Base-by-base conservation (phyloP, 1,140 invertebrate genomes). In the Drosophila nikananu region DNA sequence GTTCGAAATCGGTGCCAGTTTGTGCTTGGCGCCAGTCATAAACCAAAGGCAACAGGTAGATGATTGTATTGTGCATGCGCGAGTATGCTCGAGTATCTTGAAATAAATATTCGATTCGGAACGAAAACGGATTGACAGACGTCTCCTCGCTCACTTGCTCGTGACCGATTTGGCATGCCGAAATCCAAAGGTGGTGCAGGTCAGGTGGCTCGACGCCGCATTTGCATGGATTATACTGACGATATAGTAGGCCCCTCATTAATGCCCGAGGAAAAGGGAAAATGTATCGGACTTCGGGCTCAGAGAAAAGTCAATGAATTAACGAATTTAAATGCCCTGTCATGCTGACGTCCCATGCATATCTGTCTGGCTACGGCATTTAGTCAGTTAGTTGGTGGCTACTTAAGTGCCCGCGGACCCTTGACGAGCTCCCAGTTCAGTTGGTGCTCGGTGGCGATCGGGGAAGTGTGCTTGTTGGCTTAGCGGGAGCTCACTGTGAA, bases 1-100 rank as follows among this genome's bases (percentile, higher is more conserved):
- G 42, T 67, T 82, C 44, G 35, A 46, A 86, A 78, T 74, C 65
- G 64, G 82, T 90, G 81, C 81, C 86, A 90, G 73, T 84, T 84
- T 78, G 84, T 89, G 84, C 84, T 83, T 64, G 84, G 81, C 66
- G 84, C 74, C 73, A 80, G 83, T 77, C 78, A 89, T 87, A 79
- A 84, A 84, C 57, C 67, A 74, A 81, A 76, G 17, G 39, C 42
- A 75, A 80, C 64, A 78, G 66, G 55, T 66, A 59, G 46, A 7
- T 21, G 15, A 10, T n/a, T 49, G 7, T 30, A 44, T 37, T 55
- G 21, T 23, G 35, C 35, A 54, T 35, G 30, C 2, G 13, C 35
- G 30, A 52, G 52, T 54, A 23, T 55, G 54, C 25, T 39, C 21
- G 32, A 55, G 21, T 55, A 39, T 57, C 35, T 75, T 65, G 35